These are phyloP conservation scores for Cynodonichthys magdalenae DNA, from an alignment of 2,797 vertebrate species.

Conservation along the genomic window DNA sequence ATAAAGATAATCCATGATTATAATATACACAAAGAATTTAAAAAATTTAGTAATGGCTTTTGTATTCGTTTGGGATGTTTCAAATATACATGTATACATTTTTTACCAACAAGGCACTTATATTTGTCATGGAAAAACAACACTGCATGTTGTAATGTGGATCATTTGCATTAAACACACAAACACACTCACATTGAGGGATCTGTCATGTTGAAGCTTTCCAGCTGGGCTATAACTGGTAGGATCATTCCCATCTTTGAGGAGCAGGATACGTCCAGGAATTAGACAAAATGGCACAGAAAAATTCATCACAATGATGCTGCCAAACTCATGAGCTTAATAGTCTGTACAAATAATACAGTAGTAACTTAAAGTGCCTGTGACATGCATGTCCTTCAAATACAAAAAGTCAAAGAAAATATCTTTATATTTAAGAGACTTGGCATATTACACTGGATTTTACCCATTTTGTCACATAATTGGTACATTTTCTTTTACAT, in stretches of 20 bases:
- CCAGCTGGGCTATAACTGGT: constrained; percentile 32
- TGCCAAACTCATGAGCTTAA: not conserved
- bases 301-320: not conserved
- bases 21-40: not conserved
- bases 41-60: not conserved
- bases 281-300: constrained; percentile 6
- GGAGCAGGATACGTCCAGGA: constrained; percentile 25
- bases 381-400: no score
- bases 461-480: no score
- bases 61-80: not conserved
- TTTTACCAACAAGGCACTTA: not conserved
- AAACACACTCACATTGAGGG: constrained; percentile 57
- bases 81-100: not conserved
- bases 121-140: not conserved
- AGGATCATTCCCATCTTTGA: constrained; percentile 30
- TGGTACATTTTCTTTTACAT: no score
- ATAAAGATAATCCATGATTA: constrained; percentile 6
- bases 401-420: no score
- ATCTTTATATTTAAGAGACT: no score
- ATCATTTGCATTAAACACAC: constrained; percentile 21
- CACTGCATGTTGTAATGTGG: not conserved
- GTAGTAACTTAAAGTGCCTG: not conserved
- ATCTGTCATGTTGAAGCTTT: constrained; percentile 24
- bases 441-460: no score
- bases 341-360: not conserved